These are phyloP conservation scores for Abrostola triplasia DNA, from an alignment of 2,888 invertebrate genomes.

Conservation along the genomic window DNA sequence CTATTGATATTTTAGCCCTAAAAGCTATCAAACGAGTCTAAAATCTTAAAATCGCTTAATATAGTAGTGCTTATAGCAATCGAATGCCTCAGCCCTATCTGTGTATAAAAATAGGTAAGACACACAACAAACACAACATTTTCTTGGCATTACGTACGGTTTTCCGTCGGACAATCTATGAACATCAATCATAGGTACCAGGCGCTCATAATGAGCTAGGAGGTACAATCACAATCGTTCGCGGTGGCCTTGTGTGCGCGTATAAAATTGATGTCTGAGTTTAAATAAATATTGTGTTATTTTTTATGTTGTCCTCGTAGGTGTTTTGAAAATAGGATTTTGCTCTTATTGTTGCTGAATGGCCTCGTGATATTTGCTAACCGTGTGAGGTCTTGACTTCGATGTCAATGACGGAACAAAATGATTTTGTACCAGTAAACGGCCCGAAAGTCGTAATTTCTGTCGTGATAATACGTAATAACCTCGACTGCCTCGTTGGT, in stretches of 20 bases:
- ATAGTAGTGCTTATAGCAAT: not conserved
- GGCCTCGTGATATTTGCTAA: not conserved
- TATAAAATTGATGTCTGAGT: constrained; percentile 35
- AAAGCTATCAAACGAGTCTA: not conserved
- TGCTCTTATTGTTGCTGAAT: not conserved
- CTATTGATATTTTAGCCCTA: not conserved
- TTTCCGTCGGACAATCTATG: constrained; percentile 47
- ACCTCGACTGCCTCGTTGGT: no score
- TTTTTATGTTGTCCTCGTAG: constrained; percentile 4
- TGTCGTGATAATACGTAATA: no score
- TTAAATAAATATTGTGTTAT: constrained; percentile 23
- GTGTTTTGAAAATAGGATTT: constrained; percentile 3
- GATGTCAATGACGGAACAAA: no score
- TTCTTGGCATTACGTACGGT: constrained; percentile 47
- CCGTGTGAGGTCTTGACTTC: no score
- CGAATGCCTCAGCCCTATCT: not conserved
- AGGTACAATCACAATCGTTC: constrained; percentile 56
- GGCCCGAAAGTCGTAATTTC: no score
- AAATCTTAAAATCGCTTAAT: not conserved
- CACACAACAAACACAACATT: constrained; percentile 27
- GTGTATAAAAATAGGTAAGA: constrained; percentile 11
- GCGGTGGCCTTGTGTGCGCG: constrained; percentile 54
- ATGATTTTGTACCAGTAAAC: no score
- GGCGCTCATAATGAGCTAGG: constrained; percentile 56
- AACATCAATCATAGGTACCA: constrained; percentile 57